These are phyloP conservation scores for human (Homo sapiens) DNA, from an alignment of 2,113 vertebrate species.

Conservation along the genomic window GRCh38 chr7:51161501-51162000, in stretches of 20 bases:
- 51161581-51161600: accelerated
- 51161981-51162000: background rate
- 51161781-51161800: background rate
- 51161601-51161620: background rate
- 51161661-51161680: background rate
- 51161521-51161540: background rate
- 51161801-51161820: background rate
- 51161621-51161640: background rate
- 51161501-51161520: background rate
- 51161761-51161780: background rate
- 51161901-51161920: background rate
- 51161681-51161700: background rate
- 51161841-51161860: background rate
- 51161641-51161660: background rate
- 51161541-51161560: accelerated
- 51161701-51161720: background rate
- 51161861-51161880: background rate
- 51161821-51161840: background rate
- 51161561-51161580: background rate
- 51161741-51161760: background rate
- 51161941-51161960: background rate
- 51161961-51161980: background rate
- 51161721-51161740: background rate
- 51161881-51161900: background rate
- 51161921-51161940: background rate